A percentile compares a stretch with the other conserved stretches of the same genome.
These are phyloP conservation scores for Ceyx melanurus DNA, from an alignment of 2,113 vertebrate genomes.

Conservation along the genomic window DNA sequence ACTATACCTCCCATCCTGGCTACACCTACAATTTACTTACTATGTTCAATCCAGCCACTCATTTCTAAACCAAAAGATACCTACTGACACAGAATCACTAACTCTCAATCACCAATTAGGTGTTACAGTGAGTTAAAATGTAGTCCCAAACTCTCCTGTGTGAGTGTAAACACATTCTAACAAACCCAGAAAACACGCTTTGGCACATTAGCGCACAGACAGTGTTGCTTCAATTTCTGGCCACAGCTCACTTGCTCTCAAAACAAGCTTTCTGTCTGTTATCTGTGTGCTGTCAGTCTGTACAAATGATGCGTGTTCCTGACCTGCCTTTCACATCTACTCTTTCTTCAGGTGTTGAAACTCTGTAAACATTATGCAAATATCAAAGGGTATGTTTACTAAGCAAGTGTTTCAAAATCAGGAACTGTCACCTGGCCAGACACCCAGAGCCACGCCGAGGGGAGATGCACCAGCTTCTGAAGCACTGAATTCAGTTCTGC, in stretches of 20 bases:
- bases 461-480: background rate
- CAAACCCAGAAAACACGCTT: background rate
- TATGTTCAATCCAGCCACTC: background rate
- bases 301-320: background rate
- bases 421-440: background rate
- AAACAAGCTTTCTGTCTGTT: background rate
- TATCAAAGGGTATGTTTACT: conserved; percentile 65
- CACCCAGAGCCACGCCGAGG: background rate
- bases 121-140: background rate
- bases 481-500: background rate
- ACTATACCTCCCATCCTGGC: background rate
- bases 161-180: background rate
- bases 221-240: background rate
- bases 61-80: background rate
- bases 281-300: background rate
- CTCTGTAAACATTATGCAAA: conserved; percentile 46
- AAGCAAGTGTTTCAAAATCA: conserved; percentile 49
- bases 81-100: background rate
- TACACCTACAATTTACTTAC: background rate
- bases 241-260: background rate
- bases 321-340: background rate
- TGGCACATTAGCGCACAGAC: background rate
- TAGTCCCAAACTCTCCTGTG: background rate
- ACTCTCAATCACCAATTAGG: background rate
- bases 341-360: conserved; percentile 46